Conservation (phyloP, 2,797 vertebrate species). For the Pseudochaenichthys georgianus region DNA sequence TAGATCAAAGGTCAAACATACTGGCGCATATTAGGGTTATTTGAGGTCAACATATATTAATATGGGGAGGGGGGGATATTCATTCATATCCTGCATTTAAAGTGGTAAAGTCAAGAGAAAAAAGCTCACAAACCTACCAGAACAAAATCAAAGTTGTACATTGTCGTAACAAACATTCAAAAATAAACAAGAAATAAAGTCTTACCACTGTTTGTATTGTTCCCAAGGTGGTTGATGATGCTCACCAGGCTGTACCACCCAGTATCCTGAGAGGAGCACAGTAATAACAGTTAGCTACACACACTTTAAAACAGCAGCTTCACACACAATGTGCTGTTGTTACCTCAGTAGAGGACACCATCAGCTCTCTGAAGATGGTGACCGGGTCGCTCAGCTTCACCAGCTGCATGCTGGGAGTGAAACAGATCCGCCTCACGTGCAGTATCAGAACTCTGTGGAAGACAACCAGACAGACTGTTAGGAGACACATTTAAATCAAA, state of each 20-base stretch:
- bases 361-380: neutral
- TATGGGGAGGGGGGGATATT: no score
- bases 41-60: no score
- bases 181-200: neutral
- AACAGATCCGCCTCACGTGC: neutral
- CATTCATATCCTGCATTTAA: no score
- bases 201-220: neutral
- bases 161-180: no score
- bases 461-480: neutral
- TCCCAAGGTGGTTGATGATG: slow-evolving; percentile 13
- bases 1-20: neutral
- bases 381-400: no score
- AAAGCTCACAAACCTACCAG: no score
- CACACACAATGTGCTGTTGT: neutral
- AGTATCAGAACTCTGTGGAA: slow-evolving; percentile 5
- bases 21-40: no score
- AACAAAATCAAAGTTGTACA: no score
- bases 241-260: slow-evolving; percentile 21
- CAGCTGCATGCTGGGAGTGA: neutral
- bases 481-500: no score
- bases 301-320: no score
- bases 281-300: neutral
- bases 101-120: no score
- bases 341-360: neutral
- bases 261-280: slow-evolving; percentile 13